Conservation (phyloP, 2,888 invertebrate genomes). For the Opisthograptis luteolata region DNA sequence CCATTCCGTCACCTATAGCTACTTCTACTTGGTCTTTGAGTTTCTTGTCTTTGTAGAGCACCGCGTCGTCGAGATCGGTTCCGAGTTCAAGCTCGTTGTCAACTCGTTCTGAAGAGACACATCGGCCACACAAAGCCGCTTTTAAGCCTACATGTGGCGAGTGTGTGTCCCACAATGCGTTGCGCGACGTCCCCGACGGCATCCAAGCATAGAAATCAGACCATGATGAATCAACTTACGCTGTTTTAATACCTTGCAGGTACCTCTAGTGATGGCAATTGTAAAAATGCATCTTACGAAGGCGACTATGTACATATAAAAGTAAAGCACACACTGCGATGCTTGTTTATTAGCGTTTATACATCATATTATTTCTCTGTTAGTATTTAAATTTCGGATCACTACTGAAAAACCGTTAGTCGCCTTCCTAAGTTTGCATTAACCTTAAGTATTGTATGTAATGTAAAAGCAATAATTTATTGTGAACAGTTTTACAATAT, state of each 20-base stretch:
- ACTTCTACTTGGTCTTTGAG: constrained; percentile 95
- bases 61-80: constrained; percentile 90
- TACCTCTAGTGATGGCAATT: neutral
- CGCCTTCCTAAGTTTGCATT: no score
- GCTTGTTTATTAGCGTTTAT: no score
- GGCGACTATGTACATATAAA: no score
- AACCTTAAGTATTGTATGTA: no score
- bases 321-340: no score
- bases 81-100: constrained; percentile 87
- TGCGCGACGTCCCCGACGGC: constrained; percentile 56
- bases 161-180: constrained; percentile 59
- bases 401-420: no score
- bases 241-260: constrained; percentile 1
- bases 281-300: neutral
- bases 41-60: constrained; percentile 94
- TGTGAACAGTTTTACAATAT: no score
- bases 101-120: constrained; percentile 87
- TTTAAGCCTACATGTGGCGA: constrained; percentile 80
- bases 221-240: constrained; percentile 50
- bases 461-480: no score
- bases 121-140: constrained; percentile 85
- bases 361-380: no score
- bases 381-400: no score
- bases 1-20: constrained; percentile 96
- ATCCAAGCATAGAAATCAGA: constrained; percentile 84